Evolutionary conservation across 2,888 invertebrate species (phyloP), one percentile per base, ranked within the genome.

Genomic region (Tenthredo distinguenda): DNA sequence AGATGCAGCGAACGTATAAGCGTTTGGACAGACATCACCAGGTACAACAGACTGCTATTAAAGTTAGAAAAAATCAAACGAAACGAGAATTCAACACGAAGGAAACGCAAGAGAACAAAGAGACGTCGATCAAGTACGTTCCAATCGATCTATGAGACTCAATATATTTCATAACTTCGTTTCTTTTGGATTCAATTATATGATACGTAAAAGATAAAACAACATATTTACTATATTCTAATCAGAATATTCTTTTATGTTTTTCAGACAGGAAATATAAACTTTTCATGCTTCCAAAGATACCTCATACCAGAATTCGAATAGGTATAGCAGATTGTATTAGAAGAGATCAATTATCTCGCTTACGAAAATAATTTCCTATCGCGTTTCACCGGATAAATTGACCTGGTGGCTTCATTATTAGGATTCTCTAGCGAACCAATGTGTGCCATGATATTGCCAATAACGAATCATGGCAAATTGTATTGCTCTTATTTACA

Each of bases 1-100:
- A 95, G 62, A 90, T 95, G 87, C 94, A 94, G 72, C 93, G 94
- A 71, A 90, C 91, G 5, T 91, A 94, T 26, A 94, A 94, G 68
- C 87, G 93, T 62, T 89, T 94, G 72, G 86, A 86, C 34, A 90
- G 93, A 86, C 91, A 89, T 81, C 90, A 87, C 85, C 88, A 90
- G 7, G 88, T 91, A 21, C 88, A 91, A 15, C 86, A 88, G 88
- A 81, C 77, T 9, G 81, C 86, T 26, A 85, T 86, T 12, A 86
- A 82, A 40, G 79, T 71, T n/a, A 76, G 31, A 15, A 81, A 79
- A 21, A 85, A 72, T 21, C 65, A 81, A 72, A 58, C 71, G 7
- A 79, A 85, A 37, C 26, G n/a, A 81, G 71, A 65, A 50, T 37
- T 50, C 9, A 68, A 9, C 26, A n/a, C 62, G 43, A 71, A 43